Evolutionary conservation across 2,888 invertebrate species (phyloP).

Genomic region (Agrilus mali): DNA sequence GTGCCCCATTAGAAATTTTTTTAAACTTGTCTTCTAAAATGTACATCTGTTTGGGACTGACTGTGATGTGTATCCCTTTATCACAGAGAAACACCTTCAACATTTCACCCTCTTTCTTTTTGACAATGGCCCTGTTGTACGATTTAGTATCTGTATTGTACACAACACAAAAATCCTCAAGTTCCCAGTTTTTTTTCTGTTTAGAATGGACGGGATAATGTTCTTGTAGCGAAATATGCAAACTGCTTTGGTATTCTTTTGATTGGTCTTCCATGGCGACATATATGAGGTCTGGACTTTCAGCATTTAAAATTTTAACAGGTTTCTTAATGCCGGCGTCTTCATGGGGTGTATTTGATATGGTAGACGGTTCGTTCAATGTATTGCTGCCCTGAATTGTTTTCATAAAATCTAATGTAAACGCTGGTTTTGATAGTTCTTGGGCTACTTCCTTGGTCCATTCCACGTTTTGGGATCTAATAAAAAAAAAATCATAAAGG

Average conservation of each 20-base stretch:
- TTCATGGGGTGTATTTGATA: constrained; percentile 14
- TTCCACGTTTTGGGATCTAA: constrained; percentile 30
- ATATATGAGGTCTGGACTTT: constrained; percentile 25
- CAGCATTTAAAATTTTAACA: constrained; percentile 21
- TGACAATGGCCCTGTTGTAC: constrained; percentile 52
- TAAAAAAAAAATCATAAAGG: constrained; percentile 5
- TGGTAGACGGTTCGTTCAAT: not conserved
- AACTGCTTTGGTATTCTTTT: constrained; percentile 13
- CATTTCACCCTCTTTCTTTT: constrained; percentile 30
- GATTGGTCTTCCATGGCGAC: constrained; percentile 7
- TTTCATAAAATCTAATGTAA: constrained; percentile 12
- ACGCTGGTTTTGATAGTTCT: constrained; percentile 9
- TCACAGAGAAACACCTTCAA: constrained; percentile 54
- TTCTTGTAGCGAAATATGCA: constrained; percentile 43
- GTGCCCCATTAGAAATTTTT: constrained; percentile 41
- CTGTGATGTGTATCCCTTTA: constrained; percentile 41
- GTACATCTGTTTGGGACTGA: constrained; percentile 36
- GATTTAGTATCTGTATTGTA: constrained; percentile 36
- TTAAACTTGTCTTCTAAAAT: constrained; percentile 40
- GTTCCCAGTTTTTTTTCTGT: constrained; percentile 34
- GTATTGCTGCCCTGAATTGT: constrained; percentile 8
- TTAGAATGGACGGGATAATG: constrained; percentile 24
- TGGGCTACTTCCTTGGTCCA: constrained; percentile 26
- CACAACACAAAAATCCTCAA: constrained; percentile 37
- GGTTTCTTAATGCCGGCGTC: constrained; percentile 14